Evolutionary conservation across 2,888 invertebrate genomes (phyloP), one percentile per base, ranked within the genome.

Genomic region (Machimus atricapillus): DNA sequence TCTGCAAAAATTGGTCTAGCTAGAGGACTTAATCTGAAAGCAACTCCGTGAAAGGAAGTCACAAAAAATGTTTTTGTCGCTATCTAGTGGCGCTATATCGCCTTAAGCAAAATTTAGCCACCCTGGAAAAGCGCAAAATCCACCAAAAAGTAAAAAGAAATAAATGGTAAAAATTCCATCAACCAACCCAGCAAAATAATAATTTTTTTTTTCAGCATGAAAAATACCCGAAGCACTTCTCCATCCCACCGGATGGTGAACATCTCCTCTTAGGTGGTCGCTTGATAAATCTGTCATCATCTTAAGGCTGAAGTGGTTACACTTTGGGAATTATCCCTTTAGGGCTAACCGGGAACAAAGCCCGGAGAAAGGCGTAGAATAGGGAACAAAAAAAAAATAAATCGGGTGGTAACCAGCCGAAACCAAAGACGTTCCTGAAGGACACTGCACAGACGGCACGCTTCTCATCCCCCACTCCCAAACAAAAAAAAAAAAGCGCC

Each of bases 241-340:
- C n/a, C 37, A 58, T 31, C 37, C 19, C 66, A 23, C 14, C 82
- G 34, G 74, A 40, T 40, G 19, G 76, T 74, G n/a, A 1, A 19
- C 14, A 37, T 40, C 58, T 82, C 58, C 58, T 82, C 58, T 19
- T 23, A 23, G 58, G 56, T 66, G 23, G 82, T 46, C 46, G 46
- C 66, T 58, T 82, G 82, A 82, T 82, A 82, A 82, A 82, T 58
- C 82, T 82, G 82, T 82, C 82, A 66, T 82, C 82, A 82, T 82
- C 82, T 82, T 82, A 82, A 82, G 31, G 34, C 82, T 58, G 82
- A 82, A 82, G 82, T 82, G 82, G 82, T 82, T 82, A 82, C 82
- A 82, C 82, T 82, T 82, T 58, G 58, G 37, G 37, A 76, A 58
- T 58, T 52, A 82, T 58, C 82, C 82, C 82, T 23, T 82, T n/a